Percentiles rank a stretch among this genome's conserved stretches.
These are phyloP conservation scores for Siderastrea radians DNA, from an alignment of 92 coral and sea anemone genomes.

Conservation along the genomic window DNA sequence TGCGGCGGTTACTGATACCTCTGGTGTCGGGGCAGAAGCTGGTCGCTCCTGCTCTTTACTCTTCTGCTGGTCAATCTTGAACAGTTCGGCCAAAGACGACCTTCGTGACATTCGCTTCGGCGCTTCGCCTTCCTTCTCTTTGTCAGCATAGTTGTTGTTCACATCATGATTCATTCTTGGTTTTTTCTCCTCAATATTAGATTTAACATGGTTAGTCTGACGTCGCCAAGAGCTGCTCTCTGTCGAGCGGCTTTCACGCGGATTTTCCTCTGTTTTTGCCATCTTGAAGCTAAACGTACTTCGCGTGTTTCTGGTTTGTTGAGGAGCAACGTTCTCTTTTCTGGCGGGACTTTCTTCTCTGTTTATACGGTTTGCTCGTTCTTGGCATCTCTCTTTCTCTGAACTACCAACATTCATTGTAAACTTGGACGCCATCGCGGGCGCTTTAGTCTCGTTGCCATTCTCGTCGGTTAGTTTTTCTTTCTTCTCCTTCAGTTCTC, in stretches of 20 bases:
- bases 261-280: constrained; percentile 56
- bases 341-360: constrained; percentile 58
- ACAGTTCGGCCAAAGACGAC: constrained; percentile 89
- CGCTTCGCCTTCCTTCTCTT: constrained; percentile 62
- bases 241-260: background rate
- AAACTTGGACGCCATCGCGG: constrained; percentile 57
- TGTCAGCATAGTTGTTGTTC: constrained; percentile 61
- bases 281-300: constrained; percentile 84
- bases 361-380: constrained; percentile 41
- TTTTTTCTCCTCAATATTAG: constrained; percentile 69
- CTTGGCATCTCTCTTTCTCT: constrained; percentile 47
- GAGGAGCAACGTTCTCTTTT: constrained; percentile 58
- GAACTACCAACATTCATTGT: constrained; percentile 63
- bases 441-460: constrained; percentile 62
- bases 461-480: constrained; percentile 84
- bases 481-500: constrained; percentile 82
- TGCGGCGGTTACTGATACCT: constrained; percentile 17
- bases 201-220: constrained; percentile 40
- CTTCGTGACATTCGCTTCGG: constrained; percentile 89
- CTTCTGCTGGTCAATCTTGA: constrained; percentile 76
- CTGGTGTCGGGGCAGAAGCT: constrained; percentile 56
- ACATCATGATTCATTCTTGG: constrained; percentile 67
- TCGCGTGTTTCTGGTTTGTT: constrained; percentile 57
- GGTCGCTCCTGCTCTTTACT: constrained; percentile 56
- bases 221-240: constrained; percentile 24